A percentile compares a stretch with the other conserved stretches of the same genome.
Evolutionary conservation across 2,797 vertebrate species (phyloP).

Genomic region (Capromys pilorides): DNA sequence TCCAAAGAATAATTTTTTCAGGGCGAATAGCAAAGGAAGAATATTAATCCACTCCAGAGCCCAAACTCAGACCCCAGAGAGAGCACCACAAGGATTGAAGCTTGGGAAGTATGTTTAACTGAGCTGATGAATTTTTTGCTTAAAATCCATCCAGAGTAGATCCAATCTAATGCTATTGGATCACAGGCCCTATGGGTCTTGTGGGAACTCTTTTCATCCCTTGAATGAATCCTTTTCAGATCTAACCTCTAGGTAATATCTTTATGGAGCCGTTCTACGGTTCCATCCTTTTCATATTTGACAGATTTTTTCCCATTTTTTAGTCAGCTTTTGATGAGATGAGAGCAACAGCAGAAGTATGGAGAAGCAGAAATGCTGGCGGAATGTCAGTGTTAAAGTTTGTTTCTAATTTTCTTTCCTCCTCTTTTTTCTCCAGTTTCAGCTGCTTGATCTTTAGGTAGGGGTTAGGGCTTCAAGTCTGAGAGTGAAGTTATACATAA

Average conservation of each 20-base stretch:
- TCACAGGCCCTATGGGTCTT: neutral
- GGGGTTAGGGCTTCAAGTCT: neutral
- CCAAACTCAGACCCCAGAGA: neutral
- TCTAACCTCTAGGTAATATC: neutral
- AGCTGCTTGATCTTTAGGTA: neutral
- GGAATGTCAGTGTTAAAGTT: neutral
- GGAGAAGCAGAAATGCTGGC: neutral
- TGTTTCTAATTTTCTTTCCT: neutral
- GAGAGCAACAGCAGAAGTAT: neutral
- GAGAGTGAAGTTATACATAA: conserved; percentile 20
- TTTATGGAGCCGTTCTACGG: neutral
- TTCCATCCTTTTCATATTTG: neutral
- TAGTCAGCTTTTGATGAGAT: neutral
- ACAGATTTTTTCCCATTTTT: neutral
- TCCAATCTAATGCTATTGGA: neutral
- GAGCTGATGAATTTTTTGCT: neutral
- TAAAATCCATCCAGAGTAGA: neutral
- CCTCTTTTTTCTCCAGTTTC: neutral
- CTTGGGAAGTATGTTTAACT: neutral
- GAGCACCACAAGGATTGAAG: neutral
- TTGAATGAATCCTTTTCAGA: neutral
- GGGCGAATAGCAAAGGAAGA: conserved; percentile 28
- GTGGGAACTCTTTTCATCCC: neutral
- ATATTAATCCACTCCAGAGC: neutral
- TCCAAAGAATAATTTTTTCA: neutral